These are phyloP conservation scores for Limnodromus scolopaceus DNA, from an alignment of 2,797 vertebrate genomes.

Conservation along the genomic window DNA sequence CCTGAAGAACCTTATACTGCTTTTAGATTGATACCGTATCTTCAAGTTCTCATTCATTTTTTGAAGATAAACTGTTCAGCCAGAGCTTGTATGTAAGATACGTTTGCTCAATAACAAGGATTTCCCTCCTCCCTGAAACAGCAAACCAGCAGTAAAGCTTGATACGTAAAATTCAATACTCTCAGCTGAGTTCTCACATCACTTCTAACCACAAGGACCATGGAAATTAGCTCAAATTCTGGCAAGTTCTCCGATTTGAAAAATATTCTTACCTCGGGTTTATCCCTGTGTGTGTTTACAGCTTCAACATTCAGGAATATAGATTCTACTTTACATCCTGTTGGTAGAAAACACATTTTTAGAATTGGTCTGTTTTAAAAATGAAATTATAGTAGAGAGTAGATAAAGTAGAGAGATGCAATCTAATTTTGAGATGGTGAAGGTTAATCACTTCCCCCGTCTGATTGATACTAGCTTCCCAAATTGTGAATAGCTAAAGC, in stretches of 20 bases:
- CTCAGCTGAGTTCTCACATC: not conserved
- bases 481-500: not conserved
- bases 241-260: not conserved
- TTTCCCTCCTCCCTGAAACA: not conserved
- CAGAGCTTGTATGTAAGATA: accelerated
- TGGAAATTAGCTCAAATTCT: not conserved
- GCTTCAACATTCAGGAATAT: conserved; percentile 93
- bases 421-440: not conserved
- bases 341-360: conserved; percentile 17
- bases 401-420: not conserved
- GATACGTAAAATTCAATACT: not conserved
- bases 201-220: not conserved
- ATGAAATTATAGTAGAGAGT: not conserved
- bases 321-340: conserved; percentile 97
- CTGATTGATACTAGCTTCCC: not conserved
- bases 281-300: conserved; percentile 95
- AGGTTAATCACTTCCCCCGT: not conserved
- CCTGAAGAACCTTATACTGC: not conserved
- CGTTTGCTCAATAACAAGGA: not conserved
- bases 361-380: not conserved
- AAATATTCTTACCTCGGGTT: conserved; percentile 86
- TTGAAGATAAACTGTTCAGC: not conserved
- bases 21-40: not conserved
- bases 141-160: not conserved
- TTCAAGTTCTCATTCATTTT: not conserved